Percentiles rank a stretch among this genome's conserved stretches.
These are phyloP conservation scores for Hedychridium roseum DNA, from an alignment of 2,888 invertebrate genomes.

Conservation along the genomic window DNA sequence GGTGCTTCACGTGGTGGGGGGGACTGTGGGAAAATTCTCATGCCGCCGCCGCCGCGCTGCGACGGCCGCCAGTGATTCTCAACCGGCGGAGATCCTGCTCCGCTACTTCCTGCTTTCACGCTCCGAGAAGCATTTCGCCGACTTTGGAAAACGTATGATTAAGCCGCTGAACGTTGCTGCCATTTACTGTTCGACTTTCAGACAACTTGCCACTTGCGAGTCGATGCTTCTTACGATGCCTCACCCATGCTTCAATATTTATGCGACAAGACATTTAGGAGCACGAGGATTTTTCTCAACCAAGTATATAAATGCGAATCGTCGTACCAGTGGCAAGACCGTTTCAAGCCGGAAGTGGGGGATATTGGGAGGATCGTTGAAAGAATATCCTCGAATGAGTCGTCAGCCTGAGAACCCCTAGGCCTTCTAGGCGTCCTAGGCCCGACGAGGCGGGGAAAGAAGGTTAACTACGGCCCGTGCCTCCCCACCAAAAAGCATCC, in stretches of 20 bases:
- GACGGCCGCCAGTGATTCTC: slow-evolving; percentile 52
- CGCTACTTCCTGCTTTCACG: slow-evolving; percentile 57
- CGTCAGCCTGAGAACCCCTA: background rate
- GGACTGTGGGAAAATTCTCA: slow-evolving; percentile 66
- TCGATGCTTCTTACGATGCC: no score
- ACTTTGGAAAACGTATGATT: slow-evolving; percentile 21
- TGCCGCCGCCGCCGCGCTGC: slow-evolving; percentile 60
- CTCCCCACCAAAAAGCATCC: slow-evolving; percentile 47
- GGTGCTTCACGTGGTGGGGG: slow-evolving; percentile 43
- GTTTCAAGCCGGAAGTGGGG: no score
- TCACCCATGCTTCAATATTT: no score
- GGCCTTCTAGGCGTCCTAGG: slow-evolving; percentile 14
- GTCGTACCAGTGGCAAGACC: no score
- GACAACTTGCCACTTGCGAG: no score
- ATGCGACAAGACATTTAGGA: no score
- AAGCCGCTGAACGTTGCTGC: no score
- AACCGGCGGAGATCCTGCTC: slow-evolving; percentile 29
- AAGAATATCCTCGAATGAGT: no score
- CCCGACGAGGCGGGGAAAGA: slow-evolving; percentile 33
- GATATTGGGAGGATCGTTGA: no score
- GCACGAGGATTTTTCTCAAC: no score
- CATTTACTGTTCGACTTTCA: no score
- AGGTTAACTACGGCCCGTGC: slow-evolving; percentile 48
- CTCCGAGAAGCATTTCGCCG: slow-evolving; percentile 33
- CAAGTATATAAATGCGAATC: no score